Conservation (phyloP, 2,113 vertebrate species). For the Bubo blakistoni region DNA sequence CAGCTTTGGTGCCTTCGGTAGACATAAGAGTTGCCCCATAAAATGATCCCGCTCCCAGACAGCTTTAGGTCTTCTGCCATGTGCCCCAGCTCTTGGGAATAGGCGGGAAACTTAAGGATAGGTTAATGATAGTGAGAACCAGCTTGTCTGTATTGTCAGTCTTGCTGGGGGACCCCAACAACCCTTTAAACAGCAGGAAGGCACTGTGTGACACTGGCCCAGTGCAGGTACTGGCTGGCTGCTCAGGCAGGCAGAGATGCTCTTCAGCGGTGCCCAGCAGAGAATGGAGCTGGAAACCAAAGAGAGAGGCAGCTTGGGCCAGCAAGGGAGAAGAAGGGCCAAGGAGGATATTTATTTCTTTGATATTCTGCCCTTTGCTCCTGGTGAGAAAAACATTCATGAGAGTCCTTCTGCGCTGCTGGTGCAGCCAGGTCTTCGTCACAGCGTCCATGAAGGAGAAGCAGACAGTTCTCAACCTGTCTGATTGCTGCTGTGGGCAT, state of each 20-base stretch:
- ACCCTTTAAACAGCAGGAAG: background rate
- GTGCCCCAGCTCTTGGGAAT: background rate
- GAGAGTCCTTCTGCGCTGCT: background rate
- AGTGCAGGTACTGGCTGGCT: background rate
- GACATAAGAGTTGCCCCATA: fast-evolving
- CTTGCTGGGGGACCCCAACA: background rate
- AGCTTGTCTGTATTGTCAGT: background rate
- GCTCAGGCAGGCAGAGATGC: background rate
- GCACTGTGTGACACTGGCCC: background rate
- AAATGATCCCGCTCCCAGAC: background rate
- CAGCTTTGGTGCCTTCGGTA: background rate
- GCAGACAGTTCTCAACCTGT: constrained; percentile 50
- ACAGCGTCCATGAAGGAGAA: background rate
- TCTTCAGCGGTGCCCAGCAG: background rate
- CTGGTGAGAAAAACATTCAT: background rate
- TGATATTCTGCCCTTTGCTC: background rate
- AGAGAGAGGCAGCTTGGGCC: background rate
- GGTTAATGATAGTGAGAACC: background rate
- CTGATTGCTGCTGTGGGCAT: constrained; percentile 9
- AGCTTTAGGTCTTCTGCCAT: background rate
- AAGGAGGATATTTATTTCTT: background rate
- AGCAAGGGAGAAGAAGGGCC: background rate
- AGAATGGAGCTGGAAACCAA: background rate
- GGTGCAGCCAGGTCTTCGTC: background rate
- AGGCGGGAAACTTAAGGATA: background rate